phyloP scores from a whole-genome alignment of 2,113 vertebrate genomes.

The Carettochelys insculpta region DNA sequence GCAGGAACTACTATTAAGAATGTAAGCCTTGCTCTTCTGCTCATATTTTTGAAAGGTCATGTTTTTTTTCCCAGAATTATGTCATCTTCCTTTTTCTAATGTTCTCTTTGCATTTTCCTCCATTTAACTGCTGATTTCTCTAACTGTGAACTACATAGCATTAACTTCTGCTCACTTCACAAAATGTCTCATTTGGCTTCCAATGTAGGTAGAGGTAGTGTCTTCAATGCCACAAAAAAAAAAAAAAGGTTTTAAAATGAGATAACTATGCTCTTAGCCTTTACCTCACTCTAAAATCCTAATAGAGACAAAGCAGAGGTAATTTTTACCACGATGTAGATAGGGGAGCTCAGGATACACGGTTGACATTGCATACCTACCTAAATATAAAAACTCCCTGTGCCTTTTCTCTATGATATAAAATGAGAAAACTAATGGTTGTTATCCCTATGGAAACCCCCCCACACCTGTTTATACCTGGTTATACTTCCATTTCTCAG shows the following conservation, averaged over 20 bases:
- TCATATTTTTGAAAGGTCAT: neutral
- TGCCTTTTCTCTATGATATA: neutral
- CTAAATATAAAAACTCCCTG: neutral
- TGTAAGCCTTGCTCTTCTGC: slow-evolving; percentile 33
- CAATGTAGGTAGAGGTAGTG: neutral
- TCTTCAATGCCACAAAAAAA: neutral
- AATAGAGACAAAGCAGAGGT: neutral
- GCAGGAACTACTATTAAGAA: slow-evolving; percentile 40
- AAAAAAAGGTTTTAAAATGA: neutral
- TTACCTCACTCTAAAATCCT: neutral
- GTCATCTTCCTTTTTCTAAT: slow-evolving; percentile 40
- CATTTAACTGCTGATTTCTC: slow-evolving; percentile 17
- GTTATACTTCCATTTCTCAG: neutral
- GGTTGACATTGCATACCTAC: neutral
- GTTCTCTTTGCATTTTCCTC: slow-evolving; percentile 19
- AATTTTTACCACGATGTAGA: neutral
- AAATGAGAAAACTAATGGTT: neutral
- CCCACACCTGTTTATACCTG: no score
- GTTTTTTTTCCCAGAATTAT: neutral
- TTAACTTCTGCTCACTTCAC: neutral
- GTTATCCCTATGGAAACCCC: neutral
- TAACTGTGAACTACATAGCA: slow-evolving; percentile 31
- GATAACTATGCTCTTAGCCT: neutral
- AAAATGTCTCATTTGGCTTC: slow-evolving; percentile 46
- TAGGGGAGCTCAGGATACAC: neutral